phyloP scores from a whole-genome alignment of 2,888 invertebrate species.

The Aporophyla lueneburgensis region DNA sequence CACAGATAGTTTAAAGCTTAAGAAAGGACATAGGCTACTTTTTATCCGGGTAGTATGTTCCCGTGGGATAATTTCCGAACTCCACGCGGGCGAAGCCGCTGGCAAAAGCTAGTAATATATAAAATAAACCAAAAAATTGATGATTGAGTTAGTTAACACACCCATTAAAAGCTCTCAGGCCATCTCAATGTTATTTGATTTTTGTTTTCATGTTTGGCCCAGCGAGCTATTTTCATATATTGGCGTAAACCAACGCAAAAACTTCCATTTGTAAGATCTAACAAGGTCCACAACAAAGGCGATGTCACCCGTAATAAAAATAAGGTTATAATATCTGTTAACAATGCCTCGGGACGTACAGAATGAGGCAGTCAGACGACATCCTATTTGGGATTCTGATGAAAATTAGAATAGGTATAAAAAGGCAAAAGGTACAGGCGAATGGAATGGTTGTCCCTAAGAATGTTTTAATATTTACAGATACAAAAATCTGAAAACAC shows the following conservation, averaged over 20 bases:
- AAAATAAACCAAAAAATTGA: too few species aligned
- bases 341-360: conserved; percentile 52
- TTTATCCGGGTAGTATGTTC: too few species aligned
- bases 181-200: background rate
- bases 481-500: too few species aligned
- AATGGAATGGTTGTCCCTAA: background rate
- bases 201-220: background rate
- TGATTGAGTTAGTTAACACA: too few species aligned
- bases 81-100: too few species aligned
- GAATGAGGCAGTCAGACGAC: conserved; percentile 14
- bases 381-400: conserved; percentile 26
- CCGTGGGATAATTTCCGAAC: too few species aligned
- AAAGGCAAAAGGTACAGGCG: background rate
- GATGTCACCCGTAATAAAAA: conserved; percentile 53
- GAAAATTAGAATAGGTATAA: conserved; percentile 18
- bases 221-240: background rate
- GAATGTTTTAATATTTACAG: too few species aligned
- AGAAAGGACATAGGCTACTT: too few species aligned
- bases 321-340: conserved; percentile 57
- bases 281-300: conserved; percentile 51
- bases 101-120: too few species aligned
- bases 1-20: too few species aligned
- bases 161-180: too few species aligned
- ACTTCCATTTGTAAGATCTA: conserved; percentile 15
- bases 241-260: background rate